Conservation (phyloP, 2,888 invertebrate genomes). For the Callinectes sapidus region DNA sequence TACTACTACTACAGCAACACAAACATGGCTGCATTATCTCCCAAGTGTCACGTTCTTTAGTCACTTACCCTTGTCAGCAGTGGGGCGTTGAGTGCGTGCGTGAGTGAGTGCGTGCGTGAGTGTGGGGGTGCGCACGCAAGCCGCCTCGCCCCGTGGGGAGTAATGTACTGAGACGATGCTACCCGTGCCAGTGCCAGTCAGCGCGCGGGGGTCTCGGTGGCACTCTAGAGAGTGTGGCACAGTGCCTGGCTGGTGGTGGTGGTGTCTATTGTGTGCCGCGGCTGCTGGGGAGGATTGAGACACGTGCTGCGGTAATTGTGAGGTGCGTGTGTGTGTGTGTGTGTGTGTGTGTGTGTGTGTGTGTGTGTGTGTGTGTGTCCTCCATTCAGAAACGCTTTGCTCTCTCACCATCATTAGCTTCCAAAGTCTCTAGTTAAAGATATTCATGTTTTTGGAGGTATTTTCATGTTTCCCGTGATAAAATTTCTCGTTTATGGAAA, state of each 20-base stretch:
- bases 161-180: not conserved
- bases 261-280: not conserved
- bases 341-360: conserved; percentile 35
- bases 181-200: not conserved
- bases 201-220: not conserved
- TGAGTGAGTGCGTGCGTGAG: conserved; percentile 11
- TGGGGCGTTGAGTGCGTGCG: not conserved
- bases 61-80: not conserved
- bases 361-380: not conserved
- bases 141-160: not conserved
- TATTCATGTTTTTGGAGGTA: too few relatives aligned
- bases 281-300: not conserved
- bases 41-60: not conserved
- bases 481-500: too few relatives aligned
- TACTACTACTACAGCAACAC: not conserved
- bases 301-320: not conserved
- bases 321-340: conserved; percentile 28
- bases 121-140: not conserved
- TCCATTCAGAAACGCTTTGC: too few relatives aligned
- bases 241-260: not conserved
- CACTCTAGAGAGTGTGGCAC: not conserved
- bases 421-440: too few relatives aligned
- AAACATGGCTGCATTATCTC: too few relatives aligned
- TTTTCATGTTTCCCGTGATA: too few relatives aligned
- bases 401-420: too few relatives aligned